phyloP scores from a whole-genome alignment of 2,888 invertebrate genomes.

The Teinopalpus imperialis region DNA sequence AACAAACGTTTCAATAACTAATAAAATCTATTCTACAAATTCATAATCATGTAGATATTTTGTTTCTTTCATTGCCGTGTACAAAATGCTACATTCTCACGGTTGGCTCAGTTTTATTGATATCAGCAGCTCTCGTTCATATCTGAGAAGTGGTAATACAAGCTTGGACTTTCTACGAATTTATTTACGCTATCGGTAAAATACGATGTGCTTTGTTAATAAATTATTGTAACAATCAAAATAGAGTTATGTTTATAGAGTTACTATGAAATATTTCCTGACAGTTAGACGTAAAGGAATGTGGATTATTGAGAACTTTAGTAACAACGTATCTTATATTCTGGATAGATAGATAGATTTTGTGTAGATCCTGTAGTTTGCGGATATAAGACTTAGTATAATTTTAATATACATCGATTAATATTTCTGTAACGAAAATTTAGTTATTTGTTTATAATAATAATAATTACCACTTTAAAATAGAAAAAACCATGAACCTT shows the following conservation, averaged over 20 bases:
- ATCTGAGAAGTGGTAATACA: conserved; percentile 20
- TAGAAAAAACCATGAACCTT: too few species aligned
- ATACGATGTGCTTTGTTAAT: conserved; percentile 5
- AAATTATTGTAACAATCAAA: conserved; percentile 4
- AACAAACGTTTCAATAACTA: conserved; percentile 15
- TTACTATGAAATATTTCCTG: conserved; percentile 10
- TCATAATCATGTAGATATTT: neutral
- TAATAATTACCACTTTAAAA: too few species aligned
- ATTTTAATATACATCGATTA: too few species aligned
- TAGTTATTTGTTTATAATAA: too few species aligned
- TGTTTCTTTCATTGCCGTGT: conserved; percentile 4
- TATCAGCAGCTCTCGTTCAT: conserved; percentile 11
- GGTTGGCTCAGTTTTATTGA: neutral
- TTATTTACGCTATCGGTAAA: conserved; percentile 5
- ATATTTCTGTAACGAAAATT: too few species aligned
- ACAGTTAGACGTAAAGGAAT: conserved; percentile 11
- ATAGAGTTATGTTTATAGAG: conserved; percentile 1
- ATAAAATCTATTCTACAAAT: conserved; percentile 7
- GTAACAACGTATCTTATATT: neutral
- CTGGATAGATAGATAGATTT: too few species aligned
- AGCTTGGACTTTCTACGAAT: conserved; percentile 23
- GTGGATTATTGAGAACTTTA: conserved; percentile 11
- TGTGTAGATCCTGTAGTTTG: too few species aligned
- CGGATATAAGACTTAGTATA: too few species aligned
- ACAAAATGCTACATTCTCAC: conserved; percentile 11